These are phyloP conservation scores for Acridotheres tristis DNA, from an alignment of 2,797 vertebrate genomes.

Conservation along the genomic window DNA sequence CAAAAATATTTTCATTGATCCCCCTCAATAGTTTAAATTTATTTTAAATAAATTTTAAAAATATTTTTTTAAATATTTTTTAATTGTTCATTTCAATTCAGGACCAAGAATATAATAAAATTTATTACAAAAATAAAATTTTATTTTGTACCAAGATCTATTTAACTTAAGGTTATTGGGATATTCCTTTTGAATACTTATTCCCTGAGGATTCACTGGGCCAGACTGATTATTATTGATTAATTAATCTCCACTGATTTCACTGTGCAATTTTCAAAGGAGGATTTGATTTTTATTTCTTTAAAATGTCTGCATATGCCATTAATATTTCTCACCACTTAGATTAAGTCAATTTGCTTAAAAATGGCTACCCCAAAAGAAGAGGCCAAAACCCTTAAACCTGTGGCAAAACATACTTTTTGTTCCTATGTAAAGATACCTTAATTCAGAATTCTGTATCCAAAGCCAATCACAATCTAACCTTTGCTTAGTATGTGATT, in stretches of 20 bases:
- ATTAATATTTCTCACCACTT: neutral
- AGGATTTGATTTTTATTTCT: neutral
- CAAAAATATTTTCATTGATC: neutral
- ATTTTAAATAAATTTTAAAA: neutral
- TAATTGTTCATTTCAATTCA: neutral
- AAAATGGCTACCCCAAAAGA: neutral
- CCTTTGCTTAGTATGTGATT: neutral
- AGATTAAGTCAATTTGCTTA: neutral
- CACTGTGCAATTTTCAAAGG: neutral
- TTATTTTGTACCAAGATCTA: neutral
- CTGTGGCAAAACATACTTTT: neutral
- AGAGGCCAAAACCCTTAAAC: neutral
- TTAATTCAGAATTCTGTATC: neutral
- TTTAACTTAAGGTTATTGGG: constrained; percentile 6
- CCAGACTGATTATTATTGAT: neutral
- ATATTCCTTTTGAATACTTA: neutral
- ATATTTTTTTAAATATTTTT: neutral
- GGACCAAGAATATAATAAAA: neutral
- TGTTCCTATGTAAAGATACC: neutral
- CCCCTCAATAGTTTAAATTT: neutral
- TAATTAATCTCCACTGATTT: constrained; percentile 24
- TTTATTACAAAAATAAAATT: neutral
- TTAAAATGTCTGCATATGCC: neutral
- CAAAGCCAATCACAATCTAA: neutral
- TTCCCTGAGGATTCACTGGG: neutral